phyloP scores from a whole-genome alignment of 2,797 vertebrate species.

The Carcharodon carcharias region DNA sequence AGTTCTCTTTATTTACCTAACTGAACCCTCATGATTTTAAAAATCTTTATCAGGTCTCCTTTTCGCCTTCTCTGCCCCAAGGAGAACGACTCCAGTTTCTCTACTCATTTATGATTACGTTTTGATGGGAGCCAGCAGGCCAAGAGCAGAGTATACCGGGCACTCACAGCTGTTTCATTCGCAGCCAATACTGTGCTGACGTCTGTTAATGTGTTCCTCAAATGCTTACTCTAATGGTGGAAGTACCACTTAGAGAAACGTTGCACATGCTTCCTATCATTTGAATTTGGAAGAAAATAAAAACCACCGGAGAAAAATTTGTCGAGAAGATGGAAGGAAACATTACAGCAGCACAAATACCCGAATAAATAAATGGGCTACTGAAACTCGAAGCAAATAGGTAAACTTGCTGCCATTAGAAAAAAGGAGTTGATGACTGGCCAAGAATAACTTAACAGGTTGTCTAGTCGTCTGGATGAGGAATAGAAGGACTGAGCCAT shows the following conservation, averaged over 20 bases:
- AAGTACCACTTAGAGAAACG: not conserved
- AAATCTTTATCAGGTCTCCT: too few species aligned
- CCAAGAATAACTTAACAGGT: not conserved
- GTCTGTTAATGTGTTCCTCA: not conserved
- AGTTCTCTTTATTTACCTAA: too few species aligned
- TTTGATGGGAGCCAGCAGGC: not conserved
- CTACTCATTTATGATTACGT: not conserved
- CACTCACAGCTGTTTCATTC: not conserved
- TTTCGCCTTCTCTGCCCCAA: too few species aligned
- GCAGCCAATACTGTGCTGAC: not conserved
- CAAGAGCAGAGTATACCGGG: not conserved
- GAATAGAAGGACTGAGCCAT: too few species aligned
- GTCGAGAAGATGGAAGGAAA: not conserved
- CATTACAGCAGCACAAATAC: not conserved
- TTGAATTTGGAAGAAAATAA: not conserved
- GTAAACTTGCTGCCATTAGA: not conserved
- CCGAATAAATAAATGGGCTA: not conserved
- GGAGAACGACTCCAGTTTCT: too few species aligned
- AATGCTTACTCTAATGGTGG: not conserved
- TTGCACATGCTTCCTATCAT: not conserved
- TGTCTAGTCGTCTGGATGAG: not conserved
- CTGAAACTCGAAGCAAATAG: not conserved
- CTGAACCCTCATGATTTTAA: too few species aligned
- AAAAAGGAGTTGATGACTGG: not conserved
- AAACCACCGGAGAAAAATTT: not conserved